Base-by-base conservation (phyloP, 2,113 vertebrate genomes). In the Paraplagusia blochii region DNA sequence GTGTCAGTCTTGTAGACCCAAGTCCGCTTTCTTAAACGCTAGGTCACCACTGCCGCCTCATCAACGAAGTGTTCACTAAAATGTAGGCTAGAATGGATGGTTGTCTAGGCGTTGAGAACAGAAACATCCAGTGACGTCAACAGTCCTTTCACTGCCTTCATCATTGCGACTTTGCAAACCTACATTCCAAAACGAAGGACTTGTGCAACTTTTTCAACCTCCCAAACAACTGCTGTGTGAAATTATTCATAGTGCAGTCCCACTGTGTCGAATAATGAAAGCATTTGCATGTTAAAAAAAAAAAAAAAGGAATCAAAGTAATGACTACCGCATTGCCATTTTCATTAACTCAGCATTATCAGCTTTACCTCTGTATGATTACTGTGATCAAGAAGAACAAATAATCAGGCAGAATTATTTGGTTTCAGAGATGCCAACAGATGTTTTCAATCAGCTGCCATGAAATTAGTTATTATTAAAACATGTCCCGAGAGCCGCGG, bases 281-380 rank as follows among this genome's bases (percentile, higher is more conserved):
- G 3, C 22, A 78, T 76, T 81, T 66, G 44, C 69, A 71, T 71
- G 44, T 76, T 42, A 29, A 29, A 29, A 6, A 29, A 29, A 29
- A 29, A 29, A 29, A 29, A 80, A 78, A 75, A 67, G 66, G 51
- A 54, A 58, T 62, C 45, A 66, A 72, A 53, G 56, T 66, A 67
- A 80, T 63, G 50, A 72, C 63, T 48, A 16, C 18, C 22, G 29
- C 45, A 80, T 76, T 88, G 53, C 16, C 67, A 58, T 78, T 77
- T 82, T 55, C 74, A 82, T 75, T 74, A 77, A 67, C 53, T 69
- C 61, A 50, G 49, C 38, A 76, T 77, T 74, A 73, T 76, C 79
- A 69, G 50, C 59, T 80, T 63, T 65, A 11, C 65, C 46, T 66
- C 42, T 44, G 39, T 65, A 34, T 79, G 57, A 79, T 72, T 75